phyloP scores from a whole-genome alignment of 92 coral and sea anemone genomes.

The Plumapathes pennacea region DNA sequence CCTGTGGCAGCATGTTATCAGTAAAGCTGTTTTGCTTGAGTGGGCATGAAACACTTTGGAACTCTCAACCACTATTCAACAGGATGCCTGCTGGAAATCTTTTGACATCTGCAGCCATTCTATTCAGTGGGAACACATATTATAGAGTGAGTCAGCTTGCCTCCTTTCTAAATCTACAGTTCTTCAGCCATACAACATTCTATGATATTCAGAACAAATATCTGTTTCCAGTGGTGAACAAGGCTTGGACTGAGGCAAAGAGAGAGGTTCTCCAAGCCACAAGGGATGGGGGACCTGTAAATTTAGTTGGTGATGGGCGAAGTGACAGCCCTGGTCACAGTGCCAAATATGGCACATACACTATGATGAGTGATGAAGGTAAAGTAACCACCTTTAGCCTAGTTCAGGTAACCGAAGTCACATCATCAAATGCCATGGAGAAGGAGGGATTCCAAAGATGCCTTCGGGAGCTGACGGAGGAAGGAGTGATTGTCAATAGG shows the following conservation, averaged over 20 bases:
- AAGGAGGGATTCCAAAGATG: slow-evolving; percentile 38
- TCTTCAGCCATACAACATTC: slow-evolving; percentile 21
- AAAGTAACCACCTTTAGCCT: slow-evolving; percentile 34
- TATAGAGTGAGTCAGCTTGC: slow-evolving; percentile 37
- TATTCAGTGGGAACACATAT: slow-evolving; percentile 72
- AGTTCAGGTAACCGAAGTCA: slow-evolving; percentile 60
- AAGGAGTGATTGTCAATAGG: slow-evolving; percentile 9
- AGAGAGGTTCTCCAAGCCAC: slow-evolving; percentile 4
- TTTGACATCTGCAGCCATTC: slow-evolving; percentile 43
- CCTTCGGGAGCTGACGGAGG: slow-evolving; percentile 5
- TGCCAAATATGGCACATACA: slow-evolving; percentile 67
- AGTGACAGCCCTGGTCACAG: slow-evolving; percentile 73
- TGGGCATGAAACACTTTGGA: slow-evolving; percentile 45
- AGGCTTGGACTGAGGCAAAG: slow-evolving; percentile 29
- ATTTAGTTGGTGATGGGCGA: slow-evolving; percentile 64
- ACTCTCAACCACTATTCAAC: slow-evolving; percentile 53
- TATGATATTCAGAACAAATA: slow-evolving; percentile 39
- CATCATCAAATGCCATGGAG: slow-evolving; percentile 66
- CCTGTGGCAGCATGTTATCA: slow-evolving; percentile 35
- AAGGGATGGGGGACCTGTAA: slow-evolving; percentile 22
- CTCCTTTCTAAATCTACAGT: slow-evolving; percentile 37
- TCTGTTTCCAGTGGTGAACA: slow-evolving; percentile 40
- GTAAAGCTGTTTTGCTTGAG: slow-evolving; percentile 33
- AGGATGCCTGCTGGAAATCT: slow-evolving; percentile 53
- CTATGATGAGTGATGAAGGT: slow-evolving; percentile 52